phyloP scores from a whole-genome alignment of 2,888 invertebrate genomes.

The Eutolmus rufibarbis region DNA sequence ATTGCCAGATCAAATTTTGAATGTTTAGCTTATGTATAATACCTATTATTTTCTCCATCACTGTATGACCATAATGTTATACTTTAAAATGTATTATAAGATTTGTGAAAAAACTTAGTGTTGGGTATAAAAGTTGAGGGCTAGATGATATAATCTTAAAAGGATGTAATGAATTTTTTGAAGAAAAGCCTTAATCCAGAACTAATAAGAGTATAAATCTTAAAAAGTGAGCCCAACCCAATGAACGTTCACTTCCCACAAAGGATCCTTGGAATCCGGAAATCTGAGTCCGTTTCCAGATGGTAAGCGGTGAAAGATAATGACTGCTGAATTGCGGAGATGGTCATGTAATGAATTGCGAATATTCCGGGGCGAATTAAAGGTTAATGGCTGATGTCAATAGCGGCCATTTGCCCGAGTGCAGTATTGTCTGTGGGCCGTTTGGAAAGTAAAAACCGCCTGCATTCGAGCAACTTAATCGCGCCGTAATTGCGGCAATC shows the following conservation, averaged over 20 bases:
- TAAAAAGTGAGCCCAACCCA: not conserved
- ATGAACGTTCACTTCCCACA: not conserved
- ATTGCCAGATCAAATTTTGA: too few relatives aligned
- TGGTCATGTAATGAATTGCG: slow-evolving; percentile 24
- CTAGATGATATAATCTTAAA: not conserved
- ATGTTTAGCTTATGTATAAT: too few relatives aligned
- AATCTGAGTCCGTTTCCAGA: not conserved
- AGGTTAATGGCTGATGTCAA: slow-evolving; percentile 29
- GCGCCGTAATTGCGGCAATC: not conserved
- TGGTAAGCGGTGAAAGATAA: slow-evolving; percentile 22
- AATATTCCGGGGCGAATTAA: slow-evolving; percentile 9
- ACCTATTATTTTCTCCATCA: too few relatives aligned
- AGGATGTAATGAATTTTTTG: not conserved
- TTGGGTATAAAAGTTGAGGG: too few relatives aligned
- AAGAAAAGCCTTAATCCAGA: not conserved
- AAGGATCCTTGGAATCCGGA: slow-evolving; percentile 7
- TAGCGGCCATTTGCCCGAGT: not conserved
- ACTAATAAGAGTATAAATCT: not conserved
- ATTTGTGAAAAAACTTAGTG: too few relatives aligned
- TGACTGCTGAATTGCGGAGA: slow-evolving; percentile 2
- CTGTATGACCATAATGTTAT: too few relatives aligned
- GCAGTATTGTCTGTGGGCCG: not conserved
- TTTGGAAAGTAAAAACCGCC: slow-evolving; percentile 12
- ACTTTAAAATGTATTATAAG: too few relatives aligned
- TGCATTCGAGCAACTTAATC: not conserved